These are phyloP conservation scores for Scelioninae gen. 1 DNA, from an alignment of 2,888 invertebrate genomes.

Conservation along the genomic window DNA sequence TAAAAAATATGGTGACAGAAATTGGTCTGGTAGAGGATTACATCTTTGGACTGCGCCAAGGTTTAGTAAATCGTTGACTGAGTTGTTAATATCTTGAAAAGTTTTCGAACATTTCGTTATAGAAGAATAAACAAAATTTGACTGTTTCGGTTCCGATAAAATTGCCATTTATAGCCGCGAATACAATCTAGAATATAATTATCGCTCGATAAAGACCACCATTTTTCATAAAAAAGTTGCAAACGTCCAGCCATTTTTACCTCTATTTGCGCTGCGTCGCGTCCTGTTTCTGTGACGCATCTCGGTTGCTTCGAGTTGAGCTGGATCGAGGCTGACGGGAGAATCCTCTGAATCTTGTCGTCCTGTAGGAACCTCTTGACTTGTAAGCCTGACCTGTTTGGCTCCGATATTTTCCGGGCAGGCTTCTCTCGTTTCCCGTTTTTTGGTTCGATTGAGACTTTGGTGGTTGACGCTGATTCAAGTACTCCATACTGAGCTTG, in stretches of 20 bases:
- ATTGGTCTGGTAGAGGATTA: background rate
- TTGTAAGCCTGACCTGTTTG: constrained; percentile 9
- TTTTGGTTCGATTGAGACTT: background rate
- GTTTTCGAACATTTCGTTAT: background rate
- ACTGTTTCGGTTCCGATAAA: background rate
- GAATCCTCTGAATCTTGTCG: constrained; percentile 12
- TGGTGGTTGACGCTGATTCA: background rate
- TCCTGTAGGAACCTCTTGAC: background rate
- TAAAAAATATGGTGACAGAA: constrained; percentile 28
- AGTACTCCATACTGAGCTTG: constrained; percentile 29
- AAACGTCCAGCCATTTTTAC: constrained; percentile 6
- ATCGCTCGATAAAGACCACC: background rate
- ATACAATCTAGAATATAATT: constrained; percentile 8
- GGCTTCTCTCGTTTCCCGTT: constrained; percentile 30
- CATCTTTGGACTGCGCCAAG: constrained; percentile 19
- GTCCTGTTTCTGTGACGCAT: too few relatives aligned
- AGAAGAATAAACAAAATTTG: too few relatives aligned
- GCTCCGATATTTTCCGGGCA: constrained; percentile 4
- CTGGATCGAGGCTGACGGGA: too few relatives aligned
- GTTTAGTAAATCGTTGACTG: constrained; percentile 16
- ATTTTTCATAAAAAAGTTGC: constrained; percentile 2
- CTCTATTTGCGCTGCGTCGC: background rate
- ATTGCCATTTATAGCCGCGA: background rate
- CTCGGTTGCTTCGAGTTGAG: background rate
- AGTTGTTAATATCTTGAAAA: too few relatives aligned